Base-by-base conservation (phyloP, 2,113 vertebrate species). In the Semnopithecus entellus region DNA sequence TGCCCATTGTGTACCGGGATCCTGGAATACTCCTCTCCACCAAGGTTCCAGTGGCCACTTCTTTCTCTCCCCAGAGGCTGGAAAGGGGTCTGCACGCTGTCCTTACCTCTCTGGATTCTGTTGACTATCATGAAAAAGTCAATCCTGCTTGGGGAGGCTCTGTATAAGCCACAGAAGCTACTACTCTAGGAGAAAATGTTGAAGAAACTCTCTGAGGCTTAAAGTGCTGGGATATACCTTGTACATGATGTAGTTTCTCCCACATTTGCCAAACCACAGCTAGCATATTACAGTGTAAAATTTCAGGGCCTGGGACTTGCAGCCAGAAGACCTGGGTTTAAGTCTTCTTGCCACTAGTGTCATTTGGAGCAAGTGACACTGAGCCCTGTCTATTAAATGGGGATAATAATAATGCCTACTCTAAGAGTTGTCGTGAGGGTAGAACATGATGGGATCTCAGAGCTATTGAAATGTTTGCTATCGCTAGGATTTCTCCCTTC, bases 91-190 rank as follows among this genome's bases (percentile, higher is more conserved):
- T 4, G 2, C 45, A 27, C 22, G 18, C 30, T 35, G 8, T 48
- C 64, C 22, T 86, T 8, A 1, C 25, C 48, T 72, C 23, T 72
- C 70, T 55, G 52, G 55, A 45, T 1, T 1, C 38, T 4, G 2
- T 0, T 6, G 32, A 50, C 35, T 59, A 64, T 40, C 30, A 52
- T 1, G 2, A 43, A 73, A 57, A 4, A 50, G 40, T 43, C 55
- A 55, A 43, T 2, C 22, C 35, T 80, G 64, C 78, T 40, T 6
- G 3, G 48, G n/a, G 43, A 81, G 61, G 57, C 12, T 84, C 81
- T 80, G 90, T 27, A 30, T 20, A 6, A 88, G n/a, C 82, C 25
- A 55, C 0, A 48, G 22, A 76, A 32, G 17, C 73, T 57, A 40
- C 25, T 48, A 50, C 66, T 68, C 66, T 16, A 32, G 50, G 79